A percentile compares a stretch with the other conserved stretches of the same genome.
Evolutionary conservation across 2,888 invertebrate genomes (phyloP).

Genomic region (Lysandra coridon): DNA sequence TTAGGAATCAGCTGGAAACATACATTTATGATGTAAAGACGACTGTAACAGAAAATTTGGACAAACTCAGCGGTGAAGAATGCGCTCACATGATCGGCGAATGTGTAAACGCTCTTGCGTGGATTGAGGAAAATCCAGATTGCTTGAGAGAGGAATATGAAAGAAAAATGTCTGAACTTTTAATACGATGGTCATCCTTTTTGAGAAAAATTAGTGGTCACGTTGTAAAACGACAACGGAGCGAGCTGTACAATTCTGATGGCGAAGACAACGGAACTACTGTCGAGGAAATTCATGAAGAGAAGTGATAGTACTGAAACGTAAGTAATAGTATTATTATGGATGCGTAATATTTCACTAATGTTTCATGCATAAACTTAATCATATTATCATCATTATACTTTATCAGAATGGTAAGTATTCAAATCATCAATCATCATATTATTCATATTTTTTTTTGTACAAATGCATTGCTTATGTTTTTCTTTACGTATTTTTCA

Average conservation of each 20-base stretch:
- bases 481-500: neutral
- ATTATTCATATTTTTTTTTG: neutral
- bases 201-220: constrained; percentile 49
- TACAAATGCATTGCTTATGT: neutral
- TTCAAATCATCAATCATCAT: neutral
- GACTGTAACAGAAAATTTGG: constrained; percentile 49
- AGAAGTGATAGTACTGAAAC: neutral
- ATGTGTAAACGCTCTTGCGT: constrained; percentile 52
- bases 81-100: constrained; percentile 51
- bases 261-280: constrained; percentile 36
- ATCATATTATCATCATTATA: neutral
- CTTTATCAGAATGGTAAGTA: neutral
- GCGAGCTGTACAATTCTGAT: constrained; percentile 43
- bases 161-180: constrained; percentile 56
- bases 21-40: constrained; percentile 59
- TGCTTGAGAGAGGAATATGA: constrained; percentile 59
- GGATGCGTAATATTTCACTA: neutral
- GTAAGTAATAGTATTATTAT: neutral
- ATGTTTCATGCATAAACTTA: neutral
- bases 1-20: constrained; percentile 60
- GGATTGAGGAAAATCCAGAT: constrained; percentile 57
- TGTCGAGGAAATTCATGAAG: constrained; percentile 42
- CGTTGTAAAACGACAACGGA: constrained; percentile 51
- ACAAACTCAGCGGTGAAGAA: constrained; percentile 49
- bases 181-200: constrained; percentile 53